Evolutionary conservation across 2,113 vertebrate genomes (phyloP).

Genomic region (Macaca mulatta): DNA sequence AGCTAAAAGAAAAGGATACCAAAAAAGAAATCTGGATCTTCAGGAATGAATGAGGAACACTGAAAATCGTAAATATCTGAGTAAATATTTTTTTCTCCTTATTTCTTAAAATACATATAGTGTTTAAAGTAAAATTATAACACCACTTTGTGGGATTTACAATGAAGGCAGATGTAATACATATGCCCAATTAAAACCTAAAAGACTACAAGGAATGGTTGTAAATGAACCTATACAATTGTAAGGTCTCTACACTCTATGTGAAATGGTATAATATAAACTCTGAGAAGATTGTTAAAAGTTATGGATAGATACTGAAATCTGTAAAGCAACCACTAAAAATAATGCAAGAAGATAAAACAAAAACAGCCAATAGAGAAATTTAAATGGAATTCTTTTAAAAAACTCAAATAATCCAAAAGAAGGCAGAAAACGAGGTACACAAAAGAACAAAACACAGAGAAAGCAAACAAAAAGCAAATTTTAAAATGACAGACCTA

Average conservation of each 20-base stretch:
- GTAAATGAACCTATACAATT: not conserved
- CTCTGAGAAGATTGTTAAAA: not conserved
- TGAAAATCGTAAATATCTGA: not conserved
- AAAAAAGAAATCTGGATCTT: not conserved
- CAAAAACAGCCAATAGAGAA: not conserved
- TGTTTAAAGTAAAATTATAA: not conserved
- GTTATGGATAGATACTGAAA: not conserved
- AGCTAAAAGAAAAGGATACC: not conserved
- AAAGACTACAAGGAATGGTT: not conserved
- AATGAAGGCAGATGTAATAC: not conserved
- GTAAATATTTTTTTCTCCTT: not conserved
- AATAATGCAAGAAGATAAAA: not conserved
- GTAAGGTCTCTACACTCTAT: not conserved
- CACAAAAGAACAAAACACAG: not conserved
- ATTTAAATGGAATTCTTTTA: not conserved
- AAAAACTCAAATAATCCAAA: not conserved
- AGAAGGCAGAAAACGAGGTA: not conserved
- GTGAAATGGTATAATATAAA: not conserved
- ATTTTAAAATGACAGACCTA: not conserved
- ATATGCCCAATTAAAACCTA: not conserved
- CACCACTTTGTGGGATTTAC: not conserved
- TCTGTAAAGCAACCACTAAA: not conserved
- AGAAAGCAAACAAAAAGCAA: not conserved
- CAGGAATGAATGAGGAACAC: not conserved
- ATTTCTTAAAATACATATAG: conserved; percentile 16